A percentile compares a stretch with the other conserved stretches of the same genome.
Conservation (phyloP, 2,888 invertebrate species). For the Tiphia femorata region DNA sequence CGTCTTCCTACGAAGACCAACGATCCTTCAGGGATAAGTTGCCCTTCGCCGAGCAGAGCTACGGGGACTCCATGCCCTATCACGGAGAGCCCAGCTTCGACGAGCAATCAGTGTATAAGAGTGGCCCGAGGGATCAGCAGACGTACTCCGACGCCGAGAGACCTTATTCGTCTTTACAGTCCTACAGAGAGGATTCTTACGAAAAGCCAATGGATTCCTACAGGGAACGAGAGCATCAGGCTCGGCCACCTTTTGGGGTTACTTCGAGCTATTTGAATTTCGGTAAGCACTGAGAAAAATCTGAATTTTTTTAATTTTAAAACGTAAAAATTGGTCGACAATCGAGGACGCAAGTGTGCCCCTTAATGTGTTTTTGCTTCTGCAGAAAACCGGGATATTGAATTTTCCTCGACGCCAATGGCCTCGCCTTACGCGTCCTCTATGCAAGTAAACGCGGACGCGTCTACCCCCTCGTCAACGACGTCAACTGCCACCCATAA, state of each 20-base stretch:
- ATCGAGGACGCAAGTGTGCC: not conserved
- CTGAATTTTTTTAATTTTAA: not conserved
- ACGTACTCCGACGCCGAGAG: not conserved
- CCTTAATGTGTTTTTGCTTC: not conserved
- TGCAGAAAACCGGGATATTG: constrained; percentile 49
- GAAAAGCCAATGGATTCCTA: constrained; percentile 19
- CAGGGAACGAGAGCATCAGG: constrained; percentile 5
- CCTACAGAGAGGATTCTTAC: constrained; percentile 7
- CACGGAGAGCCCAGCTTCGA: no score
- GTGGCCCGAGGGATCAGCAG: not conserved
- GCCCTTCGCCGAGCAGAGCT: not conserved
- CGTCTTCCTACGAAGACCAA: not conserved
- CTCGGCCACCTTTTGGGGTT: constrained; percentile 36
- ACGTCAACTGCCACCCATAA: constrained; percentile 19
- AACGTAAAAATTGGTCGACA: no score
- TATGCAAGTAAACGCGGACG: constrained; percentile 32
- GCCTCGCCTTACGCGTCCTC: constrained; percentile 20
- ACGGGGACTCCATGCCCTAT: not conserved
- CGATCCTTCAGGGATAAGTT: constrained; percentile 11
- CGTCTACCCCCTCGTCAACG: constrained; percentile 29
- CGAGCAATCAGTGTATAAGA: no score
- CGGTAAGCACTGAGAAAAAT: constrained; percentile 38
- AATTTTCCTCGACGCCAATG: constrained; percentile 37
- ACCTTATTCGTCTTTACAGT: not conserved
- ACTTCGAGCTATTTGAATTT: constrained; percentile 50